Conservation (phyloP, 2,888 invertebrate genomes). For the Myathropa florea region DNA sequence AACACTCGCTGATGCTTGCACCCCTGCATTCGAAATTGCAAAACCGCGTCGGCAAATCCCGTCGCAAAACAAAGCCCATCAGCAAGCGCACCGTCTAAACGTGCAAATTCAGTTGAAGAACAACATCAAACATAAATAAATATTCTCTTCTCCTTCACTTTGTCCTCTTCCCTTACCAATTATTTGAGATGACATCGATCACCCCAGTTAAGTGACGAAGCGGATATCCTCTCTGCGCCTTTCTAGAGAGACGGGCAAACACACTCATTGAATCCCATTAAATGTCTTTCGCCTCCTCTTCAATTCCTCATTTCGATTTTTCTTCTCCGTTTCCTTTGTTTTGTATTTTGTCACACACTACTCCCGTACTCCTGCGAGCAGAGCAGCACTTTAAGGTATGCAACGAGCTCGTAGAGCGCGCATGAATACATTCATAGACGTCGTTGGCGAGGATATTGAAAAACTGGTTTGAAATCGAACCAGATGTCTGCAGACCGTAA, state of each 20-base stretch:
- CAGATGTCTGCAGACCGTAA: constrained; percentile 61
- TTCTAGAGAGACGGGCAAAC: constrained; percentile 29
- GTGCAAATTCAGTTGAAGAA: constrained; percentile 36
- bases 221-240: constrained; percentile 52
- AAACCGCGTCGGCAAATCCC: no score
- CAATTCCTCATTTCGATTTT: background rate
- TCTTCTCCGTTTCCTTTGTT: constrained; percentile 3
- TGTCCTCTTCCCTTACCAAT: constrained; percentile 19
- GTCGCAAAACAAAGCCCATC: no score
- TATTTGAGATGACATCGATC: constrained; percentile 63
- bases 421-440: background rate
- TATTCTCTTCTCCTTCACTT: background rate
- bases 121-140: constrained; percentile 21
- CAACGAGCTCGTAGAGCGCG: background rate
- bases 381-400: background rate
- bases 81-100: background rate
- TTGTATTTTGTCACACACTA: constrained; percentile 43
- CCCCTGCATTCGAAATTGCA: no score
- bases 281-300: constrained; percentile 26
- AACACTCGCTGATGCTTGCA: no score
- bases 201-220: constrained; percentile 54
- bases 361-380: constrained; percentile 1
- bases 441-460: constrained; percentile 37
- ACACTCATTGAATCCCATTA: constrained; percentile 62
- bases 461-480: constrained; percentile 67